Evolutionary conservation across 1,140 invertebrate genomes (phyloP).

Genomic region (Drosophila kurseongensis): DNA sequence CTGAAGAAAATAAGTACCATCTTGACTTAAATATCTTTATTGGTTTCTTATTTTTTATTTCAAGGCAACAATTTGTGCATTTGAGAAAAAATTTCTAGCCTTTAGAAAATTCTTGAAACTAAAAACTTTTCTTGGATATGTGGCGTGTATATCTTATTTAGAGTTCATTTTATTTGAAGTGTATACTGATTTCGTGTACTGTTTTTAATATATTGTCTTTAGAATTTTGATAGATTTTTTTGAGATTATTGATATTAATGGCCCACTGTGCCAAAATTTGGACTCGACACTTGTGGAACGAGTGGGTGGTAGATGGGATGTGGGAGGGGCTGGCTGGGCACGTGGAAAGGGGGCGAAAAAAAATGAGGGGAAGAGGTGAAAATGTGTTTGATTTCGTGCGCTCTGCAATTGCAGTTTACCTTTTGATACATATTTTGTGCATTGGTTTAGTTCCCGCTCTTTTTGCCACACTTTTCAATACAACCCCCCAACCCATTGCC

Average conservation of each 20-base stretch:
- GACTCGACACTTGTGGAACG: slow-evolving; percentile 39
- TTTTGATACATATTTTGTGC: slow-evolving; percentile 64
- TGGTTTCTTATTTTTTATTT: too few species aligned
- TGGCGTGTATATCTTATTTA: too few species aligned
- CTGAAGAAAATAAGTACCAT: too few species aligned
- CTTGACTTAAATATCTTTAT: too few species aligned
- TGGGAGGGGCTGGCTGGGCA: background rate
- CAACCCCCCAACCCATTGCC: background rate
- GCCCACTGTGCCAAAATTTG: slow-evolving; percentile 28
- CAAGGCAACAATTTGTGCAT: too few species aligned
- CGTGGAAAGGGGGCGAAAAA: background rate
- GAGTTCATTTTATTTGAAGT: too few species aligned
- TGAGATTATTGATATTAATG: background rate
- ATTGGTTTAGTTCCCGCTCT: slow-evolving; percentile 56
- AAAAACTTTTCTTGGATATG: too few species aligned
- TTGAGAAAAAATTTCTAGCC: too few species aligned
- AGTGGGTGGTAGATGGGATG: background rate
- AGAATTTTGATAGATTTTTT: too few species aligned
- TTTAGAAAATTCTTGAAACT: too few species aligned
- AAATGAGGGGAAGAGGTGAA: background rate
- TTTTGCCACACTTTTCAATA: background rate
- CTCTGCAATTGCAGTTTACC: slow-evolving; percentile 45
- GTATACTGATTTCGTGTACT: too few species aligned
- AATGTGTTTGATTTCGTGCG: slow-evolving; percentile 28
- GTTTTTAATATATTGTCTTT: too few species aligned